phyloP scores from a whole-genome alignment of 2,888 invertebrate species.

The Elysia crispata region DNA sequence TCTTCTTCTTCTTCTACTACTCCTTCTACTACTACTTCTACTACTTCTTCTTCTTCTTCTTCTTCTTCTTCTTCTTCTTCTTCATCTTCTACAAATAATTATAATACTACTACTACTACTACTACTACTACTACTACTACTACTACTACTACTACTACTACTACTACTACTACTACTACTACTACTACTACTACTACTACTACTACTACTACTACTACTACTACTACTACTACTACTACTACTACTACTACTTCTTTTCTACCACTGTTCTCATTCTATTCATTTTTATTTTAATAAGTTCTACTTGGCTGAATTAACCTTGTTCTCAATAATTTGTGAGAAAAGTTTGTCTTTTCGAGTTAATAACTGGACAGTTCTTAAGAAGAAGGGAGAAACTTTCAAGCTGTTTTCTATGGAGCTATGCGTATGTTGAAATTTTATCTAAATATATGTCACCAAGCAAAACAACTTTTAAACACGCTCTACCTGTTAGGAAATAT shows the following conservation, averaged over 20 bases:
- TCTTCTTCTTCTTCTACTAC: no score
- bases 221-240: slow-evolving; percentile 39
- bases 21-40: no score
- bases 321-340: no score
- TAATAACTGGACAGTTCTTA: no score
- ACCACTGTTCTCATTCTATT: not conserved
- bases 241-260: slow-evolving; percentile 23
- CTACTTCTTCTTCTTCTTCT: not conserved
- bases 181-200: slow-evolving; percentile 36
- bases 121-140: slow-evolving; percentile 33
- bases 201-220: slow-evolving; percentile 36
- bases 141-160: slow-evolving; percentile 25
- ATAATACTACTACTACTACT: no score
- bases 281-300: not conserved
- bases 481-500: no score
- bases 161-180: slow-evolving; percentile 32
- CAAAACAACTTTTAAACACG: no score
- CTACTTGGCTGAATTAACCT: not conserved
- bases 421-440: no score
- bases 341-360: no score
- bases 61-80: not conserved
- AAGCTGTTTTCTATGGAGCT: no score
- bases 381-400: no score
- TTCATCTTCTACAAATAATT: slow-evolving; percentile 14
- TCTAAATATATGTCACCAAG: no score